Base-by-base conservation (phyloP, 1,140 invertebrate species). In the Drosophila tsacasi region DNA sequence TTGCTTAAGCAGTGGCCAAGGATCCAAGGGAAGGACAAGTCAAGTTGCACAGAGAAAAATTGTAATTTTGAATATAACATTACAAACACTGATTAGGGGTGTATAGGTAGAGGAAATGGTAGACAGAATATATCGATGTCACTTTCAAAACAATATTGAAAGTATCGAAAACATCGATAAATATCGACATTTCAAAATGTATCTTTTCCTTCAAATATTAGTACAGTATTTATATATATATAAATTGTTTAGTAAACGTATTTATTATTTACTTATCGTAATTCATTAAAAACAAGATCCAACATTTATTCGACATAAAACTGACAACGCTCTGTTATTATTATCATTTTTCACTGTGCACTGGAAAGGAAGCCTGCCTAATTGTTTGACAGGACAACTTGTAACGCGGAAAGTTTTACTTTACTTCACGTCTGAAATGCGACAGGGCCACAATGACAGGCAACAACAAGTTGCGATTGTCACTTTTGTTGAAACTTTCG, bases 371-470 rank as follows among this genome's bases (percentile, higher is more conserved):
- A 57, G 68, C 35, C 65, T 62, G 74, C 66, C 85, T 81, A 87
- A 87, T 90, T 89, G 78, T 79, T 79, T 64, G 72, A 52, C 83
- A 78, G 76, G 59, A 74, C 66, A 83, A 83, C 76, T 83, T 83
- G 71, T 69, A 63, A 80, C 57, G 69, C 69, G 69, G 46, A 73
- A 73, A 65, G 50, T 60, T 64, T 52, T 75, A 81, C 72, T 81
- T 81, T 72, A 57, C 74, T 60, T 47, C 65, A 65, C 40, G 37
- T 71, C 54, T 80, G 61, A 62, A 69, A 47, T 54, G 58, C 54
- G 69, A 72, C 69, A 44, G 69, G 69, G 35, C 65, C 69, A 71
- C 52, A 71, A 71, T 72, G 52, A 73, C 55, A 50, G 57, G 54
- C 67, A 74, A 73, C 68, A 73, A 83, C 76, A 78, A 86, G 59